A percentile compares a stretch with the other conserved stretches of the same genome.
These are phyloP conservation scores for Bradypodion ventrale DNA, from an alignment of 2,797 vertebrate genomes.

Conservation along the genomic window DNA sequence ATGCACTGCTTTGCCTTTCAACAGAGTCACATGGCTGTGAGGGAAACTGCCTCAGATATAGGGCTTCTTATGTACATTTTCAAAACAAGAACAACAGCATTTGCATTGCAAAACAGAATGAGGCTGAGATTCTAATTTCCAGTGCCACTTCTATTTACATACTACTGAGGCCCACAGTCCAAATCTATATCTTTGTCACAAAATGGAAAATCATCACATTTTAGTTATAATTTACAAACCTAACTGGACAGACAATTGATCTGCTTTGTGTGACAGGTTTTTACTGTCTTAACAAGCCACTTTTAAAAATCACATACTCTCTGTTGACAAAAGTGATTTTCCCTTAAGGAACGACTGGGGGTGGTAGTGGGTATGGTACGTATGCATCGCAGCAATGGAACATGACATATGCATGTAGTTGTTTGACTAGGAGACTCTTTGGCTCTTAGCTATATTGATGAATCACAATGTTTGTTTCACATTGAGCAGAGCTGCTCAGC, in stretches of 20 bases:
- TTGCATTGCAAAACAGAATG: rapidly evolving
- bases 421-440: rapidly evolving
- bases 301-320: background rate
- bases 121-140: rapidly evolving
- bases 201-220: background rate
- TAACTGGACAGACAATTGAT: conserved; percentile 4
- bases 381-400: background rate
- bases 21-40: background rate
- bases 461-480: rapidly evolving
- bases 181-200: rapidly evolving
- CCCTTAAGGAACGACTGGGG: background rate
- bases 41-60: background rate
- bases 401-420: background rate
- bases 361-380: background rate
- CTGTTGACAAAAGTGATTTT: background rate
- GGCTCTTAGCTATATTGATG: conserved; percentile 21
- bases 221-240: background rate
- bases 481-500: background rate
- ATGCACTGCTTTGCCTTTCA: background rate
- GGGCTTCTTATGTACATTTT: too few species aligned
- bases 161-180: background rate
- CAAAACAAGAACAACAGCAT: too few species aligned
- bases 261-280: conserved; percentile 14
- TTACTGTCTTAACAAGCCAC: rapidly evolving
- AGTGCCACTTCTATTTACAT: rapidly evolving